A percentile compares a stretch with the other conserved stretches of the same genome.
Evolutionary conservation across 1,140 invertebrate species (phyloP).

Genomic region (Sarcophaga bullata): DNA sequence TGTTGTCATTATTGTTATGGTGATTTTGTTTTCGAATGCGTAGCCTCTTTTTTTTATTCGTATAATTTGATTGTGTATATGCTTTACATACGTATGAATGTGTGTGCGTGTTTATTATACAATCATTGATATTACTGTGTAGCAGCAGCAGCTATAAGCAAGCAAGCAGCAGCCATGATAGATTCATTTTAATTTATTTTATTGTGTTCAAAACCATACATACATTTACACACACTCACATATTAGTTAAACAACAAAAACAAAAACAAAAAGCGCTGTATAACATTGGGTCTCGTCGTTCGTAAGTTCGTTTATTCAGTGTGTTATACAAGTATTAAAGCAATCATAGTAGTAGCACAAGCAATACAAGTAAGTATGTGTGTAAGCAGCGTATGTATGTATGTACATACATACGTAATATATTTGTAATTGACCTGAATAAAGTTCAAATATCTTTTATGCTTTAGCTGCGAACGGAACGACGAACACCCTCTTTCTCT

Average conservation of each 20-base stretch:
- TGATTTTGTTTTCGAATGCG: neutral
- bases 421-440: slow-evolving; percentile 66
- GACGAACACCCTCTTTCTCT: neutral
- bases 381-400: no score
- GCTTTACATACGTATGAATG: no score
- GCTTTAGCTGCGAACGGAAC: slow-evolving; percentile 37
- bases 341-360: neutral
- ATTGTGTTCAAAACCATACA: no score
- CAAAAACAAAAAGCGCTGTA: no score
- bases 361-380: neutral
- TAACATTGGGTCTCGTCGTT: no score
- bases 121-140: slow-evolving; percentile 39
- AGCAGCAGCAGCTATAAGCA: neutral
- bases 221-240: no score
- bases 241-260: no score
- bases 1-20: slow-evolving; percentile 2
- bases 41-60: slow-evolving; percentile 28
- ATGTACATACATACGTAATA: slow-evolving; percentile 60
- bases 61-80: neutral
- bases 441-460: slow-evolving; percentile 62
- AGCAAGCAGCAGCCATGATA: neutral
- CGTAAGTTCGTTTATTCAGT: no score
- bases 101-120: slow-evolving; percentile 26
- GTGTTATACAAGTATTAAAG: no score
- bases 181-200: no score